phyloP scores from a whole-genome alignment of 2,797 vertebrate species.

The Cirrhinus mrigala region DNA sequence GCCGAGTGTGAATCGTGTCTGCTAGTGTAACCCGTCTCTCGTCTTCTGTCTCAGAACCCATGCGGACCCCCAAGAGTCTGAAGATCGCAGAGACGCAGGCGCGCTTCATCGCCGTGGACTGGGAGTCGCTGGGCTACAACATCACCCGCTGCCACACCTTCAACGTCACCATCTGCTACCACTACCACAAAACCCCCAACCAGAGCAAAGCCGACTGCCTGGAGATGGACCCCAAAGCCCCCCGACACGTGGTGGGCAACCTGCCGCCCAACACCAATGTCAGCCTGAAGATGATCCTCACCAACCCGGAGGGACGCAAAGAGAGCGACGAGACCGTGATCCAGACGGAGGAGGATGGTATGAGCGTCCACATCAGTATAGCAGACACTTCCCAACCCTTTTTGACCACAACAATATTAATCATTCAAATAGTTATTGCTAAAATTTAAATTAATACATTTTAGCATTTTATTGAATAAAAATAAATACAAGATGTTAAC shows the following conservation, averaged over 20 bases:
- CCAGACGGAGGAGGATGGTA: conserved; percentile 98
- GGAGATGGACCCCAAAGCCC: conserved; percentile 99
- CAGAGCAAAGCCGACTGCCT: conserved; percentile 93
- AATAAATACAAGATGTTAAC: neutral
- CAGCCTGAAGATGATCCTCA: conserved; percentile 98
- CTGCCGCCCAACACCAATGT: conserved; percentile 97
- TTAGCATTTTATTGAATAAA: neutral
- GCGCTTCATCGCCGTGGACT: conserved; percentile 94
- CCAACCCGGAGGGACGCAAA: conserved; percentile 96
- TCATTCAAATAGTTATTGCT: neutral
- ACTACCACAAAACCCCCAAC: conserved; percentile 89
- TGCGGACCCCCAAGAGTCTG: conserved; percentile 94
- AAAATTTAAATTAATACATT: neutral
- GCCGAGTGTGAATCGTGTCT: neutral
- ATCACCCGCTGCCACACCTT: conserved; percentile 98
- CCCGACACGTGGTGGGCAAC: conserved; percentile 91
- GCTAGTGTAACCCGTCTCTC: neutral
- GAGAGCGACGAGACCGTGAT: conserved; percentile 97
- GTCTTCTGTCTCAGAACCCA: conserved; percentile 84
- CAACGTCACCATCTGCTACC: conserved; percentile 98
- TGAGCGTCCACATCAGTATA: conserved; percentile 17
- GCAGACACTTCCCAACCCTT: neutral
- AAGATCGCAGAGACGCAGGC: conserved; percentile 97
- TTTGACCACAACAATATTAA: neutral
- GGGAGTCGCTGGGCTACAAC: conserved; percentile 98